A percentile compares a stretch with the other conserved stretches of the same genome.
phyloP scores from a whole-genome alignment of 1,140 invertebrate species.

The Lordiphosa clarofinis region DNA sequence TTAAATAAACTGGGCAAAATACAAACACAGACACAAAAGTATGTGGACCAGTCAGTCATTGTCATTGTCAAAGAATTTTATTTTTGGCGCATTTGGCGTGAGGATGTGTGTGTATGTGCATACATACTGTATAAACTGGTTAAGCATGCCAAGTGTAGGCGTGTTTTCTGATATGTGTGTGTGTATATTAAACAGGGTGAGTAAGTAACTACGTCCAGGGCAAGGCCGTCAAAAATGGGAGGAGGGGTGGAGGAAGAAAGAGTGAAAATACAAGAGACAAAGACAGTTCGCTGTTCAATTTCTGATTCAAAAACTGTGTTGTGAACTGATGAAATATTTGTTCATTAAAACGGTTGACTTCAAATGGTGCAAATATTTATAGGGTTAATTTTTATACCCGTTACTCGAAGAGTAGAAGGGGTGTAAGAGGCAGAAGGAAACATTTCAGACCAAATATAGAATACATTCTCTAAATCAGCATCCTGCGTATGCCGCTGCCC shows the following conservation, averaged over 20 bases:
- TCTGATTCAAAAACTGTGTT: slow-evolving; percentile 46
- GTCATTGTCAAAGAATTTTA: slow-evolving; percentile 70
- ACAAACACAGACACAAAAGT: background rate
- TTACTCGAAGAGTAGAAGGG: too few species aligned
- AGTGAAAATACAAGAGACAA: slow-evolving; percentile 20
- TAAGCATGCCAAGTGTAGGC: slow-evolving; percentile 40
- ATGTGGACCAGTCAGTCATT: slow-evolving; percentile 46
- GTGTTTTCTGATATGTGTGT: slow-evolving; percentile 21
- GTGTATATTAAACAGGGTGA: slow-evolving; percentile 15
- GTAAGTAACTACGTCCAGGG: slow-evolving; percentile 19
- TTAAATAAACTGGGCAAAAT: slow-evolving; percentile 8
- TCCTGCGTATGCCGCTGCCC: too few species aligned
- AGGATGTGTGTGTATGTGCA: slow-evolving; percentile 17
- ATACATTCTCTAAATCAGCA: too few species aligned
- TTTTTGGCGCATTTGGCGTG: slow-evolving; percentile 50
- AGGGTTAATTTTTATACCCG: too few species aligned
- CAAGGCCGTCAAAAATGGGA: slow-evolving; percentile 19
- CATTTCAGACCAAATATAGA: too few species aligned
- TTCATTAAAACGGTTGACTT: background rate
- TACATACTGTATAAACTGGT: slow-evolving; percentile 42
- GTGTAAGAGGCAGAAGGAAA: too few species aligned
- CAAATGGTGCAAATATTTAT: too few species aligned
- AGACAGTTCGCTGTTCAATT: slow-evolving; percentile 43
- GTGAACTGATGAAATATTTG: slow-evolving; percentile 26
- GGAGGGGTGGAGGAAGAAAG: background rate